Evolutionary conservation across 2,797 vertebrate genomes (phyloP), one percentile per base, ranked within the genome.

Genomic region (Crenichthys baileyi): DNA sequence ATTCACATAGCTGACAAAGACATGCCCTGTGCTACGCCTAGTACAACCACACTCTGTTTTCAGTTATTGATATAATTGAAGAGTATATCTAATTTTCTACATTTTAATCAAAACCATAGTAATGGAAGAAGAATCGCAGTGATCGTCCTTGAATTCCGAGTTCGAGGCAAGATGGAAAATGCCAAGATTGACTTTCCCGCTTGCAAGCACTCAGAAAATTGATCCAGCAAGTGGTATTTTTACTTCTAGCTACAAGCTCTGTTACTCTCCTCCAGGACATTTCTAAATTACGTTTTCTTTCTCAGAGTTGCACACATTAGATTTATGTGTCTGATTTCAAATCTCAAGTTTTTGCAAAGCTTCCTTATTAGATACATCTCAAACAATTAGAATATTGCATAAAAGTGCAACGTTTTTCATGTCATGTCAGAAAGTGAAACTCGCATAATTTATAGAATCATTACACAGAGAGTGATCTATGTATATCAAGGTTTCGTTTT

Each of bases 201-300:
- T 48, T 31, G 16, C 9, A 26, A 15, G 29, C 72, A 22, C 26
- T 16, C 68, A 29, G 31, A 31, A 31, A 44, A 72, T 68, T 56
- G 80, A 82, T 79, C 79, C 61, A 36, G 79, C 76, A 68, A 80
- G 65, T 41, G 51, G 73, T 80, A 79, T 84, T 88, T 87, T 82
- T 85, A 63, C 61, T 70, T 78, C 70, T 26, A 72, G 26, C 73
- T 67, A 77, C 60, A 41, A 72, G 48, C 68, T 48, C 48, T 26
- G 20, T 75, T 74, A 50, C 67, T 81, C 58, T 72, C 9, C 11
- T 72, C 5, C 26, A 11, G 65, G 73, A 48, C 65, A 29, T 72
- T 76, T 73, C 55, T 65, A 72, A 46, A 73, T 78, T 48, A 36
- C 15, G 5, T 7, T 46, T n/a, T n/a, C 2, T 46, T 15, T n/a